Evolutionary conservation across 2,113 vertebrate genomes (phyloP), one percentile per base, ranked within the genome.

Genomic region (Apistogramma diplotaenia): DNA sequence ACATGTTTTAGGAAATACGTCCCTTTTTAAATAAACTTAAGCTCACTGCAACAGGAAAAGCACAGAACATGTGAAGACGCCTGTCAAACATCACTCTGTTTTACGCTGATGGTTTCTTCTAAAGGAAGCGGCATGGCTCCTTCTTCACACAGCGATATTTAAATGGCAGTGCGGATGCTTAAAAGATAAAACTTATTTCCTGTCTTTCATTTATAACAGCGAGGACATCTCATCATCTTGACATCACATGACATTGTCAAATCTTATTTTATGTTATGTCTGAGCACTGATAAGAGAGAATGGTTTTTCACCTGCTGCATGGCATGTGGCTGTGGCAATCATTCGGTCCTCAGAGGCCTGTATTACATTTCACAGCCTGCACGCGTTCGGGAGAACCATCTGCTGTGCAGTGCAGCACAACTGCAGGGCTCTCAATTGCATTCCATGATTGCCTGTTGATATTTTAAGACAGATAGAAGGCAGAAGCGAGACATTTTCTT

Each of bases 251-350:
- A 60, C 43, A 61, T 84, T 37, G 46, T 55, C 5, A 60, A 62
- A 78, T 83, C 40, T 57, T 67, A 19, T 51, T 54, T 75, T 27
- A 6, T 80, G 19, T 67, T 40, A 57, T 49, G 77, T 74, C 55
- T 82, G 75, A 87, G 56, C 83, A 1, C 83, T 81, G 87, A 92
- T 85, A 80, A 88, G 57, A 74, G 37, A 12, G 40, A 61, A 75
- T 84, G 80, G 71, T 21, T 85, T 90, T 82, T 80, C 73, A 89
- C 67, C 83, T 87, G 78, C 54, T 87, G 78, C 56, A 25, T 79
- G 76, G 35, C 73, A 27, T 83, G 82, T 77, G 65, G 75, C 81
- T 59, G 57, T 54, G 74, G 31, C 65, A 79, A 65, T 74, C 83
- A 29, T 74, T 78, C 29, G 74, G 81, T 62, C 74, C 33, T 86